A percentile compares a stretch with the other conserved stretches of the same genome.
Conservation (phyloP, 2,797 vertebrate species). For the Spheniscus humboldti region DNA sequence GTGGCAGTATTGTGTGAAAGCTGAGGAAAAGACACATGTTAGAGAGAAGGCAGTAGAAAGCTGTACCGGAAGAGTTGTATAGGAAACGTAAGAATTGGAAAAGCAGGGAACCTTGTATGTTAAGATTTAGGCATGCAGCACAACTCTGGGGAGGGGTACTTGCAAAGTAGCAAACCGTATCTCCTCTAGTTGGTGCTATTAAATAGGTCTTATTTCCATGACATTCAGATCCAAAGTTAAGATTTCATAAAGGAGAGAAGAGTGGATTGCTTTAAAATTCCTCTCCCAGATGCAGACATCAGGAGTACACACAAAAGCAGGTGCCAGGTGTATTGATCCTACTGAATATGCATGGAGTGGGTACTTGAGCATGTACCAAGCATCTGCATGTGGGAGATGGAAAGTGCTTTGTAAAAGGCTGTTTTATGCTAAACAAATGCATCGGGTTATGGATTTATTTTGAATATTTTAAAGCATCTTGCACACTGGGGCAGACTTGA, state of each 20-base stretch:
- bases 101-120: not conserved
- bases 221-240: not conserved
- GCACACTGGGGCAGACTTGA: not conserved
- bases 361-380: constrained; percentile 46
- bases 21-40: not conserved
- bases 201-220: not conserved
- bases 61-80: no score
- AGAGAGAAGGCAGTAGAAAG: not conserved
- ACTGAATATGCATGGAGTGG: constrained; percentile 9
- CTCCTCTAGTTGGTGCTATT: not conserved
- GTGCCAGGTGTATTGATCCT: constrained; percentile 20
- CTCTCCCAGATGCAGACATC: constrained; percentile 15
- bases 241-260: not conserved
- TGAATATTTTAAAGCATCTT: constrained; percentile 33
- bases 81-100: not conserved
- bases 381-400: constrained; percentile 11
- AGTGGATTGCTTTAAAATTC: not conserved
- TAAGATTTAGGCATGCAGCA: not conserved
- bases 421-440: constrained; percentile 27
- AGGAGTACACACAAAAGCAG: constrained; percentile 40
- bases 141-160: not conserved
- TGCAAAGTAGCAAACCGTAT: not conserved
- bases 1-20: not conserved
- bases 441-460: constrained; percentile 47
- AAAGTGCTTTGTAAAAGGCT: not conserved